These are phyloP conservation scores for Penaeus indicus DNA, from an alignment of 1,140 invertebrate species.

Conservation along the genomic window DNA sequence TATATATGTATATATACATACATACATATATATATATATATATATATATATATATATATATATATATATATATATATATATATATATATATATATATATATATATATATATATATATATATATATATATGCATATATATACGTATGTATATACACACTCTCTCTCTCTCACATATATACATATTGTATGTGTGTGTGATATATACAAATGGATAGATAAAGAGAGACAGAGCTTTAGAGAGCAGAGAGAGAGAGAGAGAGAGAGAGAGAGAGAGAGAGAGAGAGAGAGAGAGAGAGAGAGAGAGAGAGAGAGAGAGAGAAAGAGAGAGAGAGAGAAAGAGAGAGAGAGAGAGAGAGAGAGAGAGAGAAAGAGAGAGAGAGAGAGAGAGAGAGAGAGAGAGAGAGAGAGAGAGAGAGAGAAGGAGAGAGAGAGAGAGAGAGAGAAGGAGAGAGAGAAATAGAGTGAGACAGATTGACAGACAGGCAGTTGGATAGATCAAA, in stretches of 20 bases:
- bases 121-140: constrained; percentile 4
- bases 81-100: background rate
- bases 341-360: background rate
- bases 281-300: background rate
- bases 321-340: background rate
- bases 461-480: no score
- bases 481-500: no score
- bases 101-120: constrained; percentile 11
- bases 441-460: no score
- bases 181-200: no score
- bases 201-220: background rate
- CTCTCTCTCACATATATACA: background rate
- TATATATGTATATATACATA: background rate
- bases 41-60: constrained; percentile 20
- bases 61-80: constrained; percentile 6
- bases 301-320: background rate
- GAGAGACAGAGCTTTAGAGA: no score
- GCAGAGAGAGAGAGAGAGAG: background rate
- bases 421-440: no score
- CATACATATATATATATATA: constrained; percentile 11
- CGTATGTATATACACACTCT: constrained; percentile 1
- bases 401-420: no score
- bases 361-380: background rate
- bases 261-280: background rate
- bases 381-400: no score